Percentiles rank a stretch among this genome's conserved stretches.
Conservation (phyloP, 2,113 vertebrate species). For the Neopipo cinnamomea region DNA sequence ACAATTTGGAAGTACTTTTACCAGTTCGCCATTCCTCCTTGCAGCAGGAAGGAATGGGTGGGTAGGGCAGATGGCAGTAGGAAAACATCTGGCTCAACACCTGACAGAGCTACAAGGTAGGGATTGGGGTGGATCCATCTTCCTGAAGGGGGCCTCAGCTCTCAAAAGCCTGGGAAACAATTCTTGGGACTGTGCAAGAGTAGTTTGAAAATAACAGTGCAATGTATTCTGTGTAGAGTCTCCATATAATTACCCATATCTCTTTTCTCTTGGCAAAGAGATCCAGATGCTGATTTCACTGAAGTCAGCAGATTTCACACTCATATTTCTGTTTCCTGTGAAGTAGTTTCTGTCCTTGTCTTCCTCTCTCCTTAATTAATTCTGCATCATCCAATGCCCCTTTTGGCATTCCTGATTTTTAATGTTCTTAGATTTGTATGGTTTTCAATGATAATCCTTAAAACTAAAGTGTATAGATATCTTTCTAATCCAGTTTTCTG, state of each 20-base stretch:
- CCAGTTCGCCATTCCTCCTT: neutral
- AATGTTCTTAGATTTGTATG: neutral
- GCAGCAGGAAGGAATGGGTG: neutral
- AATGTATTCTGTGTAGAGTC: neutral
- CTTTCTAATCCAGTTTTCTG: constrained; percentile 23
- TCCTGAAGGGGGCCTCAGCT: neutral
- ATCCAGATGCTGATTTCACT: neutral
- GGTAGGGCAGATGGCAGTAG: neutral
- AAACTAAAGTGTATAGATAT: neutral
- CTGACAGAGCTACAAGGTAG: neutral
- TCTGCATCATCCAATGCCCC: neutral
- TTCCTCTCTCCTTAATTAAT: neutral
- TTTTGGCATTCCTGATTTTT: neutral
- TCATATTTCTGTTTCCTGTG: neutral
- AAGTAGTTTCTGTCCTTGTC: neutral
- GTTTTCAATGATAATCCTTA: neutral
- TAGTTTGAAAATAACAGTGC: neutral
- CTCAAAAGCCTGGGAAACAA: neutral
- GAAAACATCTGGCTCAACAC: neutral
- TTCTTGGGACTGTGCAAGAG: neutral
- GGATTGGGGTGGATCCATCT: neutral
- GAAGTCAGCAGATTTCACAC: neutral
- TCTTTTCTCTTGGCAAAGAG: neutral
- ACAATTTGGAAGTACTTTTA: neutral
- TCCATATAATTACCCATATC: neutral